Percentiles rank a stretch among this genome's conserved stretches.
phyloP scores from a whole-genome alignment of 2,888 invertebrate genomes.

The Lucinisca nassula region DNA sequence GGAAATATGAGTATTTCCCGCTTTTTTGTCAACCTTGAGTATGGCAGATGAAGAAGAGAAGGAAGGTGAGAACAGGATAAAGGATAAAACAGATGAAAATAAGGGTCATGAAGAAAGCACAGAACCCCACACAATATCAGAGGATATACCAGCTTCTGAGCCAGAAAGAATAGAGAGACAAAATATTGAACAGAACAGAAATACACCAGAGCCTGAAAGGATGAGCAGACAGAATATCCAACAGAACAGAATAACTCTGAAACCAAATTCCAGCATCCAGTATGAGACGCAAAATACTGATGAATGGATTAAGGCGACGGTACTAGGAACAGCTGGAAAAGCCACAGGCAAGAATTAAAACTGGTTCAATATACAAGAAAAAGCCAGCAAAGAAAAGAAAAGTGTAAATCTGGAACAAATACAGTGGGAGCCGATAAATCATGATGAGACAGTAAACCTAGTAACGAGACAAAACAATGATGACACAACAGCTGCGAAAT shows the following conservation, averaged over 20 bases:
- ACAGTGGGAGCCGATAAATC: conserved; percentile 24
- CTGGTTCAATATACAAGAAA: conserved; percentile 51
- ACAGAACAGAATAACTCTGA: conserved; percentile 7
- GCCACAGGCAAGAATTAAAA: conserved; percentile 42
- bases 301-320: conserved; percentile 41
- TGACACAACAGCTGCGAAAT: conserved; percentile 24
- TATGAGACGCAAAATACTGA: conserved; percentile 20
- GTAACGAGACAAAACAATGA: not conserved
- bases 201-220: not conserved
- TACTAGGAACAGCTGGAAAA: conserved; percentile 55
- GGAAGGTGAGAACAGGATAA: too few species aligned
- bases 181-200: too few species aligned
- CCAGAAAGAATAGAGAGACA: too few species aligned
- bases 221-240: not conserved
- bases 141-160: too few species aligned
- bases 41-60: too few species aligned
- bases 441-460: not conserved
- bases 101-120: too few species aligned
- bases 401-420: conserved; percentile 35
- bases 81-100: too few species aligned
- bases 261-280: conserved; percentile 39
- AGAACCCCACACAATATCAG: too few species aligned
- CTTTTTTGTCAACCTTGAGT: too few species aligned
- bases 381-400: conserved; percentile 28
- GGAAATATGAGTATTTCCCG: too few species aligned